Evolutionary conservation across 2,113 vertebrate species (phyloP).

Genomic region (Nansenia antarctica): DNA sequence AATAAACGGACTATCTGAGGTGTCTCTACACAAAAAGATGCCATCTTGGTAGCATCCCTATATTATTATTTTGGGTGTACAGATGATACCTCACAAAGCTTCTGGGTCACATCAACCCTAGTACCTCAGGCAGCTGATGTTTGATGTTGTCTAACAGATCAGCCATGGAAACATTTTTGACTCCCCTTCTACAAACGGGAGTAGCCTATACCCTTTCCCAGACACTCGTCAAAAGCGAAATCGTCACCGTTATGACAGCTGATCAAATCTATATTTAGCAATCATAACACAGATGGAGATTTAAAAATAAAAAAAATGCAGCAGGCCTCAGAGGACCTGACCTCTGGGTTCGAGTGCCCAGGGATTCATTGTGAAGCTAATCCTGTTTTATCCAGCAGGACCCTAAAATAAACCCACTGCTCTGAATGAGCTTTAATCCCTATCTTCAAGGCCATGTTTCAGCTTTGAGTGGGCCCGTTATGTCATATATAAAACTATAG

Average conservation of each 20-base stretch:
- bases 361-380: slow-evolving; percentile 71
- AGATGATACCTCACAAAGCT: no score
- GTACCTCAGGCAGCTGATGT: no score
- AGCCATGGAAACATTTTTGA: neutral
- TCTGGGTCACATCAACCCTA: no score
- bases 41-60: no score
- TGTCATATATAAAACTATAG: slow-evolving; percentile 42
- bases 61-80: no score
- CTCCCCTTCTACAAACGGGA: no score
- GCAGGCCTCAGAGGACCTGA: slow-evolving; percentile 49
- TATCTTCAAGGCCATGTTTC: slow-evolving; percentile 31
- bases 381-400: slow-evolving; percentile 64
- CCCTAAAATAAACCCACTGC: slow-evolving; percentile 70
- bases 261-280: slow-evolving; percentile 65
- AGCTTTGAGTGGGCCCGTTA: slow-evolving; percentile 47
- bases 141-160: neutral
- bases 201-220: neutral
- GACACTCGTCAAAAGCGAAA: neutral
- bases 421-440: slow-evolving; percentile 67
- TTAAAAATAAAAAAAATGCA: slow-evolving; percentile 63
- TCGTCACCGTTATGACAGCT: slow-evolving; percentile 47
- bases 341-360: slow-evolving; percentile 38
- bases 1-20: no score
- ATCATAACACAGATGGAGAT: slow-evolving; percentile 66
- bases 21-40: no score